Evolutionary conservation across 2,888 invertebrate species (phyloP), one percentile per base, ranked within the genome.

Genomic region (Eudasyphora cyanicolor): DNA sequence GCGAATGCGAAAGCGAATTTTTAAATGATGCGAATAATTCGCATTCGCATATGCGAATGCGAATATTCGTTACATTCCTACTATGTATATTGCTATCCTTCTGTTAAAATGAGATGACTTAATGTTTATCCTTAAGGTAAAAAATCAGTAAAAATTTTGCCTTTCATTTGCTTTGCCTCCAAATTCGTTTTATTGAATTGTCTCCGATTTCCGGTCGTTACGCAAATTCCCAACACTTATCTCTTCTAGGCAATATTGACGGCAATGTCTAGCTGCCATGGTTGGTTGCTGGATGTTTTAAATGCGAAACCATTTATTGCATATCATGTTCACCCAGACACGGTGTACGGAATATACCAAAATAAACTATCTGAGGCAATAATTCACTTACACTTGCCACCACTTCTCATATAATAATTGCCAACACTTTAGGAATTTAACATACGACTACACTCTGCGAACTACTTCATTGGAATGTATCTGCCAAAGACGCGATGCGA

Each of bases 311-410:
- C 17, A 17, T 49, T 49, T 49, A 17, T 49, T 49, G n/a, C 19
- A 49, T 10, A 49, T 49, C 49, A 49, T 49, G 49, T 49, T 49
- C 49, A 19, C 4, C 49, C 19, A 49, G 19, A 49, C 19, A 38
- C 17, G n/a, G 17, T 17, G n/a, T 4, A 3, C n/a, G 17, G 19
- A 19, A n/a, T 19, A 49, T 19, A 3, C 14, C 17, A 45, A 45
- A 12, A 3, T 3, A 45, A 45, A 8, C n/a, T 49, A 49, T 49
- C 49, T 17, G 49, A 4, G 10, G 49, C 49, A 49, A 49, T 49
- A 49, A 49, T 49, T 49, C 49, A 49, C 49, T 49, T 49, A 49
- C 49, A 49, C 49, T 49, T 49, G 49, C 49, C 49, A 49, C 49
- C n/a, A n/a, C n/a, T n/a, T n/a, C n/a, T n/a, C n/a, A n/a, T n/a